phyloP scores from a whole-genome alignment of 2,797 vertebrate genomes.

The Macrochelys suwanniensis region DNA sequence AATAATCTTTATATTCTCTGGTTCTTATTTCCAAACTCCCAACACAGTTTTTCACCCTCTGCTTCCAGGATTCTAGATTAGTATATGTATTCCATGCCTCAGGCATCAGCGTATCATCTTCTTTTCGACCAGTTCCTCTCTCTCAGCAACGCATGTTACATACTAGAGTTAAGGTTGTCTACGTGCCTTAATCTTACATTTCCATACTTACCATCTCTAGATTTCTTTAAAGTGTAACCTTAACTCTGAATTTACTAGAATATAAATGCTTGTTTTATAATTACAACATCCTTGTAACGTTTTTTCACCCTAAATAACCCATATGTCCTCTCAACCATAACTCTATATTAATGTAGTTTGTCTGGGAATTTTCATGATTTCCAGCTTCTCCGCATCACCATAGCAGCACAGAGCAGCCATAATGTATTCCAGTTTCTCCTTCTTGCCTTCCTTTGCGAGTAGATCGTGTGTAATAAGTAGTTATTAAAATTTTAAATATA shows the following conservation, averaged over 20 bases:
- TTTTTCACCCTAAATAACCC: not conserved
- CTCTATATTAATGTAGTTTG: rapidly evolving
- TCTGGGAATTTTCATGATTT: rapidly evolving
- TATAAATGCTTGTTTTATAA: not conserved
- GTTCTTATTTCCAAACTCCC: not conserved
- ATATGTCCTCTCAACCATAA: rapidly evolving
- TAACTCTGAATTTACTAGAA: not conserved
- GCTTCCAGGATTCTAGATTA: not conserved
- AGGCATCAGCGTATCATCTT: rapidly evolving
- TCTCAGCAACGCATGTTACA: not conserved
- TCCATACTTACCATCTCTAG: not conserved
- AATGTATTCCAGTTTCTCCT: not conserved
- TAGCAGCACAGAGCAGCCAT: not conserved
- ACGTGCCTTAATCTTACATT: not conserved
- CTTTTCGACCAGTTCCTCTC: not conserved
- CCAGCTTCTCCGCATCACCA: not conserved
- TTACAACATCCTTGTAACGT: not conserved
- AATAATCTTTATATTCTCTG: not conserved
- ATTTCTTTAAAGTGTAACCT: not conserved
- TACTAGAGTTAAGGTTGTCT: not conserved
- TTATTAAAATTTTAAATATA: no score
- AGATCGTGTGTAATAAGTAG: not conserved
- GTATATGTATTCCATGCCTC: not conserved
- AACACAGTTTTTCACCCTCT: not conserved
- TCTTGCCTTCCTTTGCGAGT: not conserved